Evolutionary conservation across 2,113 vertebrate species (phyloP).

Genomic region (Uria aalge): DNA sequence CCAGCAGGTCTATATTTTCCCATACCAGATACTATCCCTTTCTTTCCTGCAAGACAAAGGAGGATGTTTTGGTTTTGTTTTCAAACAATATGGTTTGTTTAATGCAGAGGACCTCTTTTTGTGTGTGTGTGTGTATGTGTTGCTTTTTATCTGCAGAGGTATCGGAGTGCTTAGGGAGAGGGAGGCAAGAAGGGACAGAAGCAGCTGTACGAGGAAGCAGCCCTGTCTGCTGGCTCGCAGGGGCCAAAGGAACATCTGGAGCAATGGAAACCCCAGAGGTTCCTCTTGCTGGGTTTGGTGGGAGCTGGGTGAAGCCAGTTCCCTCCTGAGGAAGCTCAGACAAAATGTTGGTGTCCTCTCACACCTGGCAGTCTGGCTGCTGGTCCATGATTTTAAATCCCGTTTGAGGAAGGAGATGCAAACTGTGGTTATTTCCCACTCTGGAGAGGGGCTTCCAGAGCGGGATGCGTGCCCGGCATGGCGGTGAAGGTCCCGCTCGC

Average conservation of each 20-base stretch:
- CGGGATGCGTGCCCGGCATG: rapidly evolving
- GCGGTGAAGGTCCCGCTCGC: not conserved
- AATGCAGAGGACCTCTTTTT: not conserved
- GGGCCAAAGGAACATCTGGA: conserved; percentile 71
- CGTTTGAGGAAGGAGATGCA: not conserved
- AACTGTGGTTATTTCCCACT: not conserved
- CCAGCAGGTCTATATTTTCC: not conserved
- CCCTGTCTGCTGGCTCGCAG: not conserved
- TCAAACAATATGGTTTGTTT: not conserved
- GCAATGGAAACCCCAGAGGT: not conserved
- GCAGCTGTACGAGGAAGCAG: conserved; percentile 25
- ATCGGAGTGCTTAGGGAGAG: not conserved
- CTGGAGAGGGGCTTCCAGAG: not conserved
- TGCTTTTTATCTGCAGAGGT: not conserved
- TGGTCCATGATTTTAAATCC: not conserved
- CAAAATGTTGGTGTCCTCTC: not conserved
- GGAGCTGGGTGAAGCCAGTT: not conserved
- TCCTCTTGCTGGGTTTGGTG: not conserved
- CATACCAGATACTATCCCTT: not conserved
- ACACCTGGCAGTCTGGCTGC: not conserved
- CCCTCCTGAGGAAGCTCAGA: not conserved
- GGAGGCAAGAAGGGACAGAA: not conserved
- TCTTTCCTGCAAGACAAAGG: not conserved
- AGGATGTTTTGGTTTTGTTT: not conserved
- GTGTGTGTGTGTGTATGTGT: not conserved